These are phyloP conservation scores for Dasysyrphus albostriatus DNA, from an alignment of 2,888 invertebrate genomes.

Conservation along the genomic window DNA sequence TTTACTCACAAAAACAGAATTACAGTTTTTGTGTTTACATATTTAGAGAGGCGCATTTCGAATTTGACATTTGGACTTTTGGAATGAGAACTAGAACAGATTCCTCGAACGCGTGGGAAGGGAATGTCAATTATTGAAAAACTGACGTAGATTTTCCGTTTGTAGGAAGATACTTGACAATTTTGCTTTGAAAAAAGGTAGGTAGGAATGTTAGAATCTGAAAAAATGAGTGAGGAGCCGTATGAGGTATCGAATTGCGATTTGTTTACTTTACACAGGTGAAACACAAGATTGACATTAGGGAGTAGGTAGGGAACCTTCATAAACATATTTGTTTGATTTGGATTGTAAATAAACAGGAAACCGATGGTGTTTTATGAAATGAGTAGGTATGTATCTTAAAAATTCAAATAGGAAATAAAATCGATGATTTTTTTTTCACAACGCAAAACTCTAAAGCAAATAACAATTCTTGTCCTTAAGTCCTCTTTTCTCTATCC, in stretches of 20 bases:
- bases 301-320: neutral
- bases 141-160: slow-evolving; percentile 41
- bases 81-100: slow-evolving; percentile 46
- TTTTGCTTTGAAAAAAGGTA: slow-evolving; percentile 2
- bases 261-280: slow-evolving; percentile 43
- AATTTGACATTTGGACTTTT: slow-evolving; percentile 35
- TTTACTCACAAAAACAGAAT: neutral
- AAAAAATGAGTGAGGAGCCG: neutral
- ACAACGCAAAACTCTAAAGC: too few species aligned
- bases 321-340: neutral
- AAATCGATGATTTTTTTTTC: too few species aligned
- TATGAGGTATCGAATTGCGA: slow-evolving; percentile 30
- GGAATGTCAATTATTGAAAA: slow-evolving; percentile 27
- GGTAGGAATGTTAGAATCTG: neutral
- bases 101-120: slow-evolving; percentile 18
- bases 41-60: slow-evolving; percentile 39
- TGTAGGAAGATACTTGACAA: slow-evolving; percentile 10
- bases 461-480: too few species aligned
- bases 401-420: neutral
- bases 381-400: neutral
- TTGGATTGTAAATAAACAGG: neutral
- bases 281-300: neutral
- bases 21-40: slow-evolving; percentile 25
- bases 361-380: neutral
- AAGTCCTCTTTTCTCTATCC: too few species aligned